Percentiles rank a stretch among this genome's conserved stretches.
Evolutionary conservation across 2,113 vertebrate species (phyloP).

Genomic region (Xenopus borealis): DNA sequence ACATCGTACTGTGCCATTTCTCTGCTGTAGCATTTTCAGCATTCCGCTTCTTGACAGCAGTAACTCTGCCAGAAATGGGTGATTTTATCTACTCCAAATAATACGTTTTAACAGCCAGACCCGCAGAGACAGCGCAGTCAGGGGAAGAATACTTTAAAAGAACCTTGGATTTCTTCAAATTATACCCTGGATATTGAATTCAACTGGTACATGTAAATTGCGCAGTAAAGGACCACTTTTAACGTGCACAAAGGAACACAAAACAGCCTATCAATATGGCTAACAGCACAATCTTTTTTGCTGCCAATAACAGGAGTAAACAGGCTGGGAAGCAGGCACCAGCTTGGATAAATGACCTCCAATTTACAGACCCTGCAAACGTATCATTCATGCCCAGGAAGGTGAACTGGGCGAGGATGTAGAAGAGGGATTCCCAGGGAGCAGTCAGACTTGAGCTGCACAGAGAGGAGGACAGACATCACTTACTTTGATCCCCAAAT

Average conservation of each 20-base stretch:
- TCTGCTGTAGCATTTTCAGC: constrained; percentile 33
- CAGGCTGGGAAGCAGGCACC: background rate
- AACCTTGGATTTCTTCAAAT: constrained; percentile 34
- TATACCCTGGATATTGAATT: constrained; percentile 11
- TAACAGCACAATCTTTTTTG: too few species aligned
- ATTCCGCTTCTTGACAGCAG: constrained; percentile 39
- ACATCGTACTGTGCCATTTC: constrained; percentile 13
- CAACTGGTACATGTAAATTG: constrained; percentile 3
- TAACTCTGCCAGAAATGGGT: constrained; percentile 39
- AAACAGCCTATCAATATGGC: background rate
- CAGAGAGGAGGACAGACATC: background rate
- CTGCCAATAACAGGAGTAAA: background rate
- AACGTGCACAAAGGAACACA: background rate
- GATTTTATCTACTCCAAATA: constrained; percentile 45
- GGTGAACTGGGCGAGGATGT: background rate
- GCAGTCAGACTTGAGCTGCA: background rate
- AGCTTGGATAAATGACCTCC: background rate
- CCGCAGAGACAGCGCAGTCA: constrained; percentile 30
- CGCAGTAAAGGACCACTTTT: background rate
- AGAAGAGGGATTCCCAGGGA: background rate
- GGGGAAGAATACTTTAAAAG: constrained; percentile 31
- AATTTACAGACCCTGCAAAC: background rate
- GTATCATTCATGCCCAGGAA: constrained; percentile 12
- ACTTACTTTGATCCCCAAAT: background rate
- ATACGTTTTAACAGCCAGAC: constrained; percentile 35